Evolutionary conservation across 2,113 vertebrate genomes (phyloP).

Genomic region (Perca flavescens): DNA sequence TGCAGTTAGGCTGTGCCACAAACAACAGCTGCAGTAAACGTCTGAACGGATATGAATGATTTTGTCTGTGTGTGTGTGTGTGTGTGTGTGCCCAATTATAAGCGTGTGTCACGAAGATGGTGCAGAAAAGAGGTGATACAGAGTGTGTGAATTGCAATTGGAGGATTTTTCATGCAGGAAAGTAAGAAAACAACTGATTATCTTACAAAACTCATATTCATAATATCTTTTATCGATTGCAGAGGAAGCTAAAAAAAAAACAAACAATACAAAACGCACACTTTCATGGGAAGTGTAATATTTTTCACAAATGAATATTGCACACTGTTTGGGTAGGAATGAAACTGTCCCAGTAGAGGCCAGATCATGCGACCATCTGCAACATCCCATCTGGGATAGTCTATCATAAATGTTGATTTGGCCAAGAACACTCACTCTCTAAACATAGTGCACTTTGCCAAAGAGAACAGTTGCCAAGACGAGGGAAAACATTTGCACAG

Average conservation of each 20-base stretch:
- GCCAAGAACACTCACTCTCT: conserved; percentile 70
- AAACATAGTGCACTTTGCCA: conserved; percentile 72
- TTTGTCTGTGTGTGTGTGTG: conserved; percentile 22
- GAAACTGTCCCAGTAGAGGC: conserved; percentile 73
- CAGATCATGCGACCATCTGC: conserved; percentile 79
- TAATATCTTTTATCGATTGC: conserved; percentile 11
- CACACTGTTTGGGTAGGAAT: conserved; percentile 52
- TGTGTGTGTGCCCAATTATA: conserved; percentile 26
- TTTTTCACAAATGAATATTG: conserved; percentile 54
- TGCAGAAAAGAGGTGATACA: conserved; percentile 8
- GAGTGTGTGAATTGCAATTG: neutral
- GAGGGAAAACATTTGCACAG: conserved; percentile 67
- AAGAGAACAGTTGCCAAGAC: conserved; percentile 66
- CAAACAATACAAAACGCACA: conserved; percentile 3
- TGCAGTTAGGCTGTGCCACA: conserved; percentile 74
- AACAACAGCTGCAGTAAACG: conserved; percentile 82
- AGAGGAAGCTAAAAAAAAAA: neutral
- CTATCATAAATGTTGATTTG: conserved; percentile 79
- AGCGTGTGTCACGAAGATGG: neutral
- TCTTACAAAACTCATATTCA: neutral
- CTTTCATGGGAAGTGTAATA: conserved; percentile 14
- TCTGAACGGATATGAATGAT: conserved; percentile 72
- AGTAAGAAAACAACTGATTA: conserved; percentile 16
- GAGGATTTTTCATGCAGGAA: neutral
- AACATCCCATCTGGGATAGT: conserved; percentile 81